phyloP scores from a whole-genome alignment of 1,140 invertebrate species.

The Zaprionus capensis region DNA sequence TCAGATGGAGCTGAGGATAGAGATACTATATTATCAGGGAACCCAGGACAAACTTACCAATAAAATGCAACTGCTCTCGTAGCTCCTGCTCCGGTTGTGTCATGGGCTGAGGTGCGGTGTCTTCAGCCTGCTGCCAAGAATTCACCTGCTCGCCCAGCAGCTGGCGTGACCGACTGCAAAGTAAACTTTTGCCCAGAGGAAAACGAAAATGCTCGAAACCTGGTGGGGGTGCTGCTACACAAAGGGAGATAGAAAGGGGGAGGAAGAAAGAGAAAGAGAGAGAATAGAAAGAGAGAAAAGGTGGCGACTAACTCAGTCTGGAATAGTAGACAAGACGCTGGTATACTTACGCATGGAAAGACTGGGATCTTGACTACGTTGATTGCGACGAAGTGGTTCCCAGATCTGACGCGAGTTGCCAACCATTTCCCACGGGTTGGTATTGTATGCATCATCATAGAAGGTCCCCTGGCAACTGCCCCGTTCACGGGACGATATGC shows the following conservation, averaged over 20 bases:
- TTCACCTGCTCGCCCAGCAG: conserved; percentile 31
- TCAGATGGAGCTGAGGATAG: no score
- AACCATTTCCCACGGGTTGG: conserved; percentile 18
- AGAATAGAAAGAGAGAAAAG: background rate
- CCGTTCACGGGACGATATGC: background rate
- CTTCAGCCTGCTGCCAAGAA: background rate
- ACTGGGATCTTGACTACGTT: conserved; percentile 23
- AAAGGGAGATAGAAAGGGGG: background rate
- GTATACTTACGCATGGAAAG: conserved; percentile 23
- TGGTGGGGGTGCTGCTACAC: conserved; percentile 20
- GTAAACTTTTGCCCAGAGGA: background rate
- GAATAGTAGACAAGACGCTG: no score
- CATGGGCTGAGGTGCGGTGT: conserved; percentile 12
- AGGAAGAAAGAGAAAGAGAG: background rate
- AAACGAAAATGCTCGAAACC: conserved; percentile 37
- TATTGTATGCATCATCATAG: background rate
- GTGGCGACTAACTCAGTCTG: no score
- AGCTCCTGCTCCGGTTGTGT: background rate
- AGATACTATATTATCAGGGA: background rate
- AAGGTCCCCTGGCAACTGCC: conserved; percentile 2
- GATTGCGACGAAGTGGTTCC: conserved; percentile 22
- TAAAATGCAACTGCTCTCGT: conserved; percentile 38
- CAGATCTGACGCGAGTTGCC: conserved; percentile 19
- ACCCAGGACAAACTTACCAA: conserved; percentile 15
- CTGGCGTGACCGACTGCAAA: conserved; percentile 28